phyloP scores from a whole-genome alignment of 92 coral and sea anemone genomes.

The Phenganax subtilis region DNA sequence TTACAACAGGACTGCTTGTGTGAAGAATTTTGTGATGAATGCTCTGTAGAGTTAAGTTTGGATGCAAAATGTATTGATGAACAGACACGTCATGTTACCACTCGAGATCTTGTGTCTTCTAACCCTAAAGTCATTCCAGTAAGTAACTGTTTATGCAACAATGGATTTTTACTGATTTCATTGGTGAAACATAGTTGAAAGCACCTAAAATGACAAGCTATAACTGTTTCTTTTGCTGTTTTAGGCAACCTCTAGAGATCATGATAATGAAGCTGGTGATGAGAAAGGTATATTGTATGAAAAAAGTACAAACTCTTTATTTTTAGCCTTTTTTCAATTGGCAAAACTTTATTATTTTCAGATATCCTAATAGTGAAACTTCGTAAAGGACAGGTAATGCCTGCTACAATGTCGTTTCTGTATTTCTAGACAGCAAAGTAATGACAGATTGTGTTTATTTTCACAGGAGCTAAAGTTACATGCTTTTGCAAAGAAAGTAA shows the following conservation, averaged over 20 bases:
- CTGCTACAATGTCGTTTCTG: not conserved
- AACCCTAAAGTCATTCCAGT: slow-evolving; percentile 92
- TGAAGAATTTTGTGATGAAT: slow-evolving; percentile 93
- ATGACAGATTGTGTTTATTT: not conserved
- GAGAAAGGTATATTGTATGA: slow-evolving; percentile 56
- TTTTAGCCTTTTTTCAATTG: not conserved
- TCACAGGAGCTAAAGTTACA: slow-evolving; percentile 75
- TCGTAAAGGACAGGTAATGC: slow-evolving; percentile 80
- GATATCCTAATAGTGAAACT: slow-evolving; percentile 94
- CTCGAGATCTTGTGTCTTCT: slow-evolving; percentile 80
- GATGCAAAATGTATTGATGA: slow-evolving; percentile 94
- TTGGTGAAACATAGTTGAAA: too few species aligned
- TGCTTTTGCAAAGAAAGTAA: slow-evolving; percentile 96
- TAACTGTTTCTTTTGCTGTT: not conserved
- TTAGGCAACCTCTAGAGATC: slow-evolving; percentile 78
- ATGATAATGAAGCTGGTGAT: slow-evolving; percentile 79
- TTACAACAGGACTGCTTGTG: slow-evolving; percentile 77
- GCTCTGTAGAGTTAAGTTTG: slow-evolving; percentile 87
- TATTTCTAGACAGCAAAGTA: not conserved
- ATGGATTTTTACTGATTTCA: too few species aligned
- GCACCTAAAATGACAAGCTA: not conserved
- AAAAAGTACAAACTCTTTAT: not conserved
- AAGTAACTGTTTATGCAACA: slow-evolving; percentile 21
- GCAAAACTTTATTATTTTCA: slow-evolving; percentile 25
- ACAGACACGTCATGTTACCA: slow-evolving; percentile 91